Conservation (phyloP, 2,797 vertebrate species). For the Passerculus sandwichensis region DNA sequence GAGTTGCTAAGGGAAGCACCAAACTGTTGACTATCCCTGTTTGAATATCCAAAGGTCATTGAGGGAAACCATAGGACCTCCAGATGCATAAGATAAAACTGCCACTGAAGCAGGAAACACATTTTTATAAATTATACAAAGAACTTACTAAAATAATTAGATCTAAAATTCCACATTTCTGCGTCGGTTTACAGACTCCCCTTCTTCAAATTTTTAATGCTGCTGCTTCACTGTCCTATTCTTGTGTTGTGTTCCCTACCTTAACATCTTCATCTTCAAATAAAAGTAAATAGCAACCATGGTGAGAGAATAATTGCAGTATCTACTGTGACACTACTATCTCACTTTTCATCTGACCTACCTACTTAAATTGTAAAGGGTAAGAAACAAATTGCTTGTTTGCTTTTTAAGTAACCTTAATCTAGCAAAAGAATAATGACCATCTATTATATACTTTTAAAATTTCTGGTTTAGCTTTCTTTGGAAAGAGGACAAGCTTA, state of each 20-base stretch:
- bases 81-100: not conserved
- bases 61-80: not conserved
- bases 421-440: not conserved
- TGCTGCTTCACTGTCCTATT: not conserved
- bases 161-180: not conserved
- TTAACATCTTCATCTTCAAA: not conserved
- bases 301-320: not conserved
- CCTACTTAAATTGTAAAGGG: not conserved
- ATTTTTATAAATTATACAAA: not conserved
- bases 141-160: not conserved
- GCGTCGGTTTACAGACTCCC: not conserved
- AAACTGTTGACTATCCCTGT: not conserved
- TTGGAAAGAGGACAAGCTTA: not conserved
- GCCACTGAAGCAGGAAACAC: not conserved
- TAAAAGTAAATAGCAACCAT: not conserved
- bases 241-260: not conserved
- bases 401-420: not conserved
- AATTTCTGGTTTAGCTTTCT: not conserved
- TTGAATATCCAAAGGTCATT: not conserved
- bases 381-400: not conserved
- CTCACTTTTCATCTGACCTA: not conserved
- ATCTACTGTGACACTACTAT: not conserved
- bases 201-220: not conserved
- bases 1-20: not conserved
- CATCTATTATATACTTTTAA: not conserved